phyloP scores from a whole-genome alignment of 1,140 invertebrate species.

The Trichomalopsis sarcophagae region DNA sequence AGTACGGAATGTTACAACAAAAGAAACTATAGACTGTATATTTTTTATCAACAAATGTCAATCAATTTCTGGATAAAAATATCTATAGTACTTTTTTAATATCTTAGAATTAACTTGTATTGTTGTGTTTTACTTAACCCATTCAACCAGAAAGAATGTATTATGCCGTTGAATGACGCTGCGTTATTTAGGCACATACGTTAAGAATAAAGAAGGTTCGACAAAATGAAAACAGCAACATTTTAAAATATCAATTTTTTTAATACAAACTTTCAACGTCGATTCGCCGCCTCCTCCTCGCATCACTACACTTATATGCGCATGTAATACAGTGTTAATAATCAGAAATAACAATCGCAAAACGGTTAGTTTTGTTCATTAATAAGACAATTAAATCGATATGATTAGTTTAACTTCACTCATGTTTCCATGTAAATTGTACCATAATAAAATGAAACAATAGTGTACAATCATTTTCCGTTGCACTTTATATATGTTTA shows the following conservation, averaged over 20 bases:
- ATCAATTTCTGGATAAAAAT: background rate
- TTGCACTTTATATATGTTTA: conserved; percentile 47
- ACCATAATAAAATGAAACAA: conserved; percentile 48
- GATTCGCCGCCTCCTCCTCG: conserved; percentile 56
- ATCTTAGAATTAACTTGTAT: background rate
- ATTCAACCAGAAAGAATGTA: background rate
- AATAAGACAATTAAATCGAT: conserved; percentile 63
- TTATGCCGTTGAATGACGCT: background rate
- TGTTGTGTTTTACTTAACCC: background rate
- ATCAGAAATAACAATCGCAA: conserved; percentile 66
- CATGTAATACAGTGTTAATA: conserved; percentile 61
- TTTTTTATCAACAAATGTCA: background rate
- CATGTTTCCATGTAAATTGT: conserved; percentile 46
- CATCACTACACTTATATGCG: conserved; percentile 58
- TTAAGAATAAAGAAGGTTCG: background rate
- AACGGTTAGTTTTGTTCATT: conserved; percentile 69
- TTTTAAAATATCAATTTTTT: conserved; percentile 56
- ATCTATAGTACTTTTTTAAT: background rate
- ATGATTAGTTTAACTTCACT: conserved; percentile 64
- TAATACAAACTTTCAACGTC: conserved; percentile 64
- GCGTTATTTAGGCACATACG: background rate
- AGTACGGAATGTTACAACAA: background rate
- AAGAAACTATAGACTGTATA: background rate
- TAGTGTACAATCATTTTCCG: conserved; percentile 43
- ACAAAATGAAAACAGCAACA: conserved; percentile 20